Evolutionary conservation across 2,113 vertebrate species (phyloP).

Genomic region (Typhlomys cinereus): DNA sequence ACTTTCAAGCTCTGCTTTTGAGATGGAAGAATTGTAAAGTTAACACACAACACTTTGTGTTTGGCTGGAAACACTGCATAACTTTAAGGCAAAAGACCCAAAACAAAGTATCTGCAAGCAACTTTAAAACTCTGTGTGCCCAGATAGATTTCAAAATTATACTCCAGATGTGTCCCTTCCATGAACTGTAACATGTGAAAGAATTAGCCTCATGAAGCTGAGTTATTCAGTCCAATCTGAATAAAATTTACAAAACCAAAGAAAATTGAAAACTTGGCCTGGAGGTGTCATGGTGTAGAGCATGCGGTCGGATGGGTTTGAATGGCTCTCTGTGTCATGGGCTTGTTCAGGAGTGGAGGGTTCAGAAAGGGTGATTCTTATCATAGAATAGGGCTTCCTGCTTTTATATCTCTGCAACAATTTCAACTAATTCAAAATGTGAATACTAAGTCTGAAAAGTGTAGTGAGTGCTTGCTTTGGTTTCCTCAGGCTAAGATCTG

Average conservation of each 20-base stretch:
- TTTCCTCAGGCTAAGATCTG: neutral
- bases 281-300: neutral
- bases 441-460: neutral
- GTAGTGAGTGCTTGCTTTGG: neutral
- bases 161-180: neutral
- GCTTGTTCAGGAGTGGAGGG: neutral
- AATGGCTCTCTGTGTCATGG: neutral
- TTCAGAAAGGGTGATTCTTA: neutral
- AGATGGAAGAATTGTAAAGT: neutral
- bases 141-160: neutral
- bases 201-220: neutral
- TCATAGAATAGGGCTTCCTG: neutral
- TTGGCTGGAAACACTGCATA: neutral
- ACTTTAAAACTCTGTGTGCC: neutral
- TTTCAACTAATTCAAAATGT: neutral
- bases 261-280: neutral
- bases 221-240: neutral
- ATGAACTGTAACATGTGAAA: neutral
- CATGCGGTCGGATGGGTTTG: neutral
- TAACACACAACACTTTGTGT: neutral
- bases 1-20: too few species aligned
- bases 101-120: neutral
- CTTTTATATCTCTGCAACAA: neutral
- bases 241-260: constrained; percentile 24
- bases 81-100: neutral